phyloP scores from a whole-genome alignment of 1,140 invertebrate genomes.

The Lepidurus packardi region DNA sequence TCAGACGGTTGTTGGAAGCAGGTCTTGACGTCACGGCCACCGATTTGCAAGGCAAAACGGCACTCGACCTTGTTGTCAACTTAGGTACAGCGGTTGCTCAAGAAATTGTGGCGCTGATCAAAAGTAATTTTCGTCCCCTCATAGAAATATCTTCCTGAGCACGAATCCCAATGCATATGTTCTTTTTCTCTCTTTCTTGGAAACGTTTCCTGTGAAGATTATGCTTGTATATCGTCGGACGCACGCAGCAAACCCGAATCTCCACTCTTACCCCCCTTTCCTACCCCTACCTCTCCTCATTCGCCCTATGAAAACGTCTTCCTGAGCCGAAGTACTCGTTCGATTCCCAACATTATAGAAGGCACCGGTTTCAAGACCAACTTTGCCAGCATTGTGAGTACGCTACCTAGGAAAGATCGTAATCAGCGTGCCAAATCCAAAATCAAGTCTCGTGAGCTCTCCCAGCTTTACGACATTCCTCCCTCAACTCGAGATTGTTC shows the following conservation, averaged over 20 bases:
- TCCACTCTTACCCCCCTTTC: slow-evolving; percentile 41
- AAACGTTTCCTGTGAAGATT: background rate
- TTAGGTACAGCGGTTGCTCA: slow-evolving; percentile 83
- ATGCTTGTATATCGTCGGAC: background rate
- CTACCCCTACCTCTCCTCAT: slow-evolving; percentile 51
- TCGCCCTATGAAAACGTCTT: slow-evolving; percentile 57
- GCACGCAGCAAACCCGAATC: background rate
- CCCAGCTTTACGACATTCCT: slow-evolving; percentile 30
- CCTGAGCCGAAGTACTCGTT: slow-evolving; percentile 51
- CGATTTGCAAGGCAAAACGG: slow-evolving; percentile 73
- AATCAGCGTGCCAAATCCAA: slow-evolving; percentile 16
- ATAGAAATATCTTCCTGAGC: background rate
- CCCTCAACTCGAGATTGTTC: slow-evolving; percentile 28
- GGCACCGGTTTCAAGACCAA: background rate
- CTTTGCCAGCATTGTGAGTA: slow-evolving; percentile 6
- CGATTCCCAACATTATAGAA: background rate
- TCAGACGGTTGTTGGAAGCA: slow-evolving; percentile 68
- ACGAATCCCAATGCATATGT: too few species aligned
- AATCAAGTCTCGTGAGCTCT: background rate
- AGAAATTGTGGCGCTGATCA: slow-evolving; percentile 73
- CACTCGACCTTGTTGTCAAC: slow-evolving; percentile 76
- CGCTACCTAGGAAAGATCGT: background rate
- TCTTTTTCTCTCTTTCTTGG: background rate
- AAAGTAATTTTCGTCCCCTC: slow-evolving; percentile 59
- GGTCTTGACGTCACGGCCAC: slow-evolving; percentile 74